A percentile compares a stretch with the other conserved stretches of the same genome.
phyloP scores from a whole-genome alignment of 2,113 vertebrate genomes.

The Tylochromis polylepis region DNA sequence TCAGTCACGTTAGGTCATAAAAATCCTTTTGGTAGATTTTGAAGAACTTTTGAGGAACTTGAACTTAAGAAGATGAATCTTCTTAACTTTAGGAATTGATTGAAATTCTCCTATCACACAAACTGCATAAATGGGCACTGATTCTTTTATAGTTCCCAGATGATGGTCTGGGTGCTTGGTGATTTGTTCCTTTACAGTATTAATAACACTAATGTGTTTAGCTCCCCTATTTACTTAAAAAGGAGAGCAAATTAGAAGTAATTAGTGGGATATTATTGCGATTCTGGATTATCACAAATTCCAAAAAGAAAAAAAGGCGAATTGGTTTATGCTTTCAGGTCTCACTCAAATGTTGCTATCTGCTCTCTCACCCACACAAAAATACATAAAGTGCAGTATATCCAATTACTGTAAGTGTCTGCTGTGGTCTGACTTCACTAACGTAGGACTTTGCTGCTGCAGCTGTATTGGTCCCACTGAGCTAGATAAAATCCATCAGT shows the following conservation, averaged over 20 bases:
- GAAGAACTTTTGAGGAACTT: neutral
- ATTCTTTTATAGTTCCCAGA: too few relatives aligned
- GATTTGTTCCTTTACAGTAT: neutral
- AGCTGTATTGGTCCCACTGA: constrained; percentile 32
- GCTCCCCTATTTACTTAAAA: neutral
- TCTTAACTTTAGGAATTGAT: neutral
- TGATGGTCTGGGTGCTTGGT: neutral
- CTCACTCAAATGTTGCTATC: neutral
- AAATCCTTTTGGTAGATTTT: neutral
- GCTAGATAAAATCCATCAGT: constrained; percentile 41
- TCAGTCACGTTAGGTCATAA: neutral
- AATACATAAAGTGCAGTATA: neutral
- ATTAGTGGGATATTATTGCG: neutral
- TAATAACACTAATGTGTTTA: neutral
- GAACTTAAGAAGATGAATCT: neutral
- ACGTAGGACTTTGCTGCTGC: constrained; percentile 2
- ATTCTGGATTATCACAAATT: neutral
- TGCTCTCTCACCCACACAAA: neutral
- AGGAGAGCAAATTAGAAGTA: neutral
- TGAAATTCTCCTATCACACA: neutral
- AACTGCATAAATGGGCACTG: neutral
- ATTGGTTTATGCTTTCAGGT: neutral
- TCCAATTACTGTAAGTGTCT: constrained; percentile 35
- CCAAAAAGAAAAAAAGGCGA: rapidly evolving
- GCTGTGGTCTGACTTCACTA: constrained; percentile 17